Percentiles rank a stretch among this genome's conserved stretches.
Evolutionary conservation across 1,140 invertebrate genomes (phyloP).

Genomic region (Meloidogyne exigua): DNA sequence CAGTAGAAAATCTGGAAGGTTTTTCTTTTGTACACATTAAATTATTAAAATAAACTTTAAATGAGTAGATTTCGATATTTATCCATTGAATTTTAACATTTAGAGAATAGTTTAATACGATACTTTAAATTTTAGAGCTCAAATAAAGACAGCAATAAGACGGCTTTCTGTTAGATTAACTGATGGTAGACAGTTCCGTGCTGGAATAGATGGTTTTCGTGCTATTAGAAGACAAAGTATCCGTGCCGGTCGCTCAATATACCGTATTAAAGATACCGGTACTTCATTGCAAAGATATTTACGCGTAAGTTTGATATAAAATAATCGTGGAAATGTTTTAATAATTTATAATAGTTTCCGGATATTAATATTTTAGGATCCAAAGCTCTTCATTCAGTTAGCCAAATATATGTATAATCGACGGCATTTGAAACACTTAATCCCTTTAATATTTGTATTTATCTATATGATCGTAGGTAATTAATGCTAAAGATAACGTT

Average conservation of each 20-base stretch:
- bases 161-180: background rate
- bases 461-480: conserved; percentile 60
- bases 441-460: conserved; percentile 56
- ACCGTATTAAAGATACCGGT: background rate
- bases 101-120: no score
- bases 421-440: conserved; percentile 47
- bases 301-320: background rate
- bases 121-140: no score
- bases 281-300: background rate
- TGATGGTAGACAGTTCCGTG: background rate
- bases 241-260: background rate
- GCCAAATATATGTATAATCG: conserved; percentile 41
- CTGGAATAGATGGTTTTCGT: background rate
- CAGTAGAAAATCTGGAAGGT: background rate
- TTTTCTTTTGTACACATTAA: background rate
- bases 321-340: no score
- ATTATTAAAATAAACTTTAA: background rate
- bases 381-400: conserved; percentile 18
- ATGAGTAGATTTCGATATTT: background rate
- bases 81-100: background rate
- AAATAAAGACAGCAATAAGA: background rate
- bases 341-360: no score
- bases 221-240: background rate
- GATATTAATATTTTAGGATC: conserved; percentile 2
- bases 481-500: conserved; percentile 42